Percentiles rank a stretch among this genome's conserved stretches.
Evolutionary conservation across 92 coral and sea anemone species (phyloP).

Genomic region (Palythoa heliodiscus): DNA sequence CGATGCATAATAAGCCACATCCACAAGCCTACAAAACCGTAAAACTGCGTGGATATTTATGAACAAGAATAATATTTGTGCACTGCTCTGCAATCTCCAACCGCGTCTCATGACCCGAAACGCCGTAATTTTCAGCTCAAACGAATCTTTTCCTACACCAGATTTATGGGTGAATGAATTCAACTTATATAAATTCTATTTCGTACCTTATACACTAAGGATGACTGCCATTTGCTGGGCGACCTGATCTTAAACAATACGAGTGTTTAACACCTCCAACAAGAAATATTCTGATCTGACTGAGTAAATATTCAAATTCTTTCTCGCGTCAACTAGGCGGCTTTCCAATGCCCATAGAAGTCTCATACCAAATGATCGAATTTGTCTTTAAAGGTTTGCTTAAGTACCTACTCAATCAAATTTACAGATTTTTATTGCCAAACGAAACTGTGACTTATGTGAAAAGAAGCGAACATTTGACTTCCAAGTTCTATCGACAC

Average conservation of each 20-base stretch:
- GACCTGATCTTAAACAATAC: not conserved
- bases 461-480: not conserved
- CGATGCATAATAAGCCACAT: not conserved
- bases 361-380: not conserved
- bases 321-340: not conserved
- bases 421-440: not conserved
- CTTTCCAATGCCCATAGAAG: constrained; percentile 25
- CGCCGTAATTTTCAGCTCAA: no score
- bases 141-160: no score
- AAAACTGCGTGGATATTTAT: not conserved
- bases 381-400: not conserved
- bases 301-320: not conserved
- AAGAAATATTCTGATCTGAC: constrained; percentile 24
- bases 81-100: no score
- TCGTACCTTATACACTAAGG: not conserved
- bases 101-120: no score
- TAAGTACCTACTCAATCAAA: not conserved
- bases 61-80: no score
- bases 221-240: not conserved
- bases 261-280: constrained; percentile 24
- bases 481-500: not conserved
- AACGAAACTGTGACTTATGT: not conserved
- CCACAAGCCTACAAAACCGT: not conserved
- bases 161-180: not conserved
- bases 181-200: not conserved